phyloP scores from a whole-genome alignment of 2,888 invertebrate species.

The Pachydiplax longipennis region DNA sequence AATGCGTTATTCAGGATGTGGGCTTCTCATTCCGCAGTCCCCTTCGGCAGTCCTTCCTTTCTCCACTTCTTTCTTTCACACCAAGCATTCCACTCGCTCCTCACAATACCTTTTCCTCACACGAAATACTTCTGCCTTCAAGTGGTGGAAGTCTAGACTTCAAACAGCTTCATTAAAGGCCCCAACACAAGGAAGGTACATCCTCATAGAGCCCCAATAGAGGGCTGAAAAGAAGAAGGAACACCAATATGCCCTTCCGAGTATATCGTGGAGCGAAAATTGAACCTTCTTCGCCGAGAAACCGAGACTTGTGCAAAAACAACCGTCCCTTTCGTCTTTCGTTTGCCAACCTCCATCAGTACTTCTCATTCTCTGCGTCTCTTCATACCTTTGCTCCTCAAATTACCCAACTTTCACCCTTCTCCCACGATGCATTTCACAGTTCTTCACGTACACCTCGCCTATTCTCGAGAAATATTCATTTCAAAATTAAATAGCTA shows the following conservation, averaged over 20 bases:
- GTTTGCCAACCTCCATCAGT: not conserved
- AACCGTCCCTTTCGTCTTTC: not conserved
- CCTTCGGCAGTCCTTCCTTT: not conserved
- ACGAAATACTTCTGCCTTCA: not conserved
- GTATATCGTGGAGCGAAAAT: conserved; percentile 8
- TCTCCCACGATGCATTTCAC: not conserved
- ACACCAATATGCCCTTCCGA: not conserved
- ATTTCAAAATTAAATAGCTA: too few species aligned
- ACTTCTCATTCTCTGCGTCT: not conserved
- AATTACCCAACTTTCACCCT: not conserved
- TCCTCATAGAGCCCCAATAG: not conserved
- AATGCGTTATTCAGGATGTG: too few species aligned
- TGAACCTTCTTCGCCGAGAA: not conserved
- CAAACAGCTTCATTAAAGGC: conserved; percentile 34
- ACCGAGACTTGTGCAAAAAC: not conserved
- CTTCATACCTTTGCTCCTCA: not conserved
- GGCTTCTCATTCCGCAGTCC: too few species aligned
- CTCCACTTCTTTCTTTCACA: not conserved
- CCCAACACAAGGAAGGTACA: not conserved
- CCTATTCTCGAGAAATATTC: too few species aligned
- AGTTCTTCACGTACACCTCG: too few species aligned
- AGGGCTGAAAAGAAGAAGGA: not conserved
- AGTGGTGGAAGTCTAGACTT: conserved; percentile 9
- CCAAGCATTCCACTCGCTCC: not conserved
- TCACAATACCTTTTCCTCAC: not conserved